A percentile compares a stretch with the other conserved stretches of the same genome.
These are phyloP conservation scores for Anguilla obscura DNA, from an alignment of 2,797 vertebrate genomes.

Conservation along the genomic window DNA sequence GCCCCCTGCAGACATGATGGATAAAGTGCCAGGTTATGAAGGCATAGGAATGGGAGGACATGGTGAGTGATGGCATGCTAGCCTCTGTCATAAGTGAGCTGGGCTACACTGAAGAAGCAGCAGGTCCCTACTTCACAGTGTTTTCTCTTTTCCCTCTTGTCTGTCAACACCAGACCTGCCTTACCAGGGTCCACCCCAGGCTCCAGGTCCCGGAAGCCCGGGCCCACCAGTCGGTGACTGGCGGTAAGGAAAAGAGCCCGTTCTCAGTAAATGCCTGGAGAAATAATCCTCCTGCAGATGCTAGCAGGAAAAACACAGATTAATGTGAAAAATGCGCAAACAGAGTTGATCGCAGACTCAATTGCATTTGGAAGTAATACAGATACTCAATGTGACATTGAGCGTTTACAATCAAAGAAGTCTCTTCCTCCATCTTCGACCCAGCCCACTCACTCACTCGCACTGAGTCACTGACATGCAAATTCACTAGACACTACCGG, in stretches of 20 bases:
- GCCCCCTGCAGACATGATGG: conserved; percentile 40
- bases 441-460: too few relatives aligned
- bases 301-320: not conserved
- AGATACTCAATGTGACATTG: too few relatives aligned
- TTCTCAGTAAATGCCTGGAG: not conserved
- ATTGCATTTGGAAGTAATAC: not conserved
- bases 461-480: too few relatives aligned
- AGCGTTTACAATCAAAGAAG: too few relatives aligned
- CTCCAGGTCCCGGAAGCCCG: not conserved
- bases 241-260: conserved; percentile 37
- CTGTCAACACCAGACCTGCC: conserved; percentile 34
- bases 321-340: not conserved
- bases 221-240: conserved; percentile 12
- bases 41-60: conserved; percentile 19
- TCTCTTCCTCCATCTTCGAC: too few relatives aligned
- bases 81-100: not conserved
- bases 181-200: not conserved
- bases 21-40: conserved; percentile 43
- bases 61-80: conserved; percentile 3
- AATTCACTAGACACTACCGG: too few relatives aligned
- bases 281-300: not conserved
- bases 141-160: not conserved
- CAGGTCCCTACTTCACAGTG: not conserved
- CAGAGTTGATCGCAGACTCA: not conserved
- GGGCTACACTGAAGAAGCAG: not conserved